phyloP scores from a whole-genome alignment of 2,113 vertebrate species.

The Sphyrna mokarran region DNA sequence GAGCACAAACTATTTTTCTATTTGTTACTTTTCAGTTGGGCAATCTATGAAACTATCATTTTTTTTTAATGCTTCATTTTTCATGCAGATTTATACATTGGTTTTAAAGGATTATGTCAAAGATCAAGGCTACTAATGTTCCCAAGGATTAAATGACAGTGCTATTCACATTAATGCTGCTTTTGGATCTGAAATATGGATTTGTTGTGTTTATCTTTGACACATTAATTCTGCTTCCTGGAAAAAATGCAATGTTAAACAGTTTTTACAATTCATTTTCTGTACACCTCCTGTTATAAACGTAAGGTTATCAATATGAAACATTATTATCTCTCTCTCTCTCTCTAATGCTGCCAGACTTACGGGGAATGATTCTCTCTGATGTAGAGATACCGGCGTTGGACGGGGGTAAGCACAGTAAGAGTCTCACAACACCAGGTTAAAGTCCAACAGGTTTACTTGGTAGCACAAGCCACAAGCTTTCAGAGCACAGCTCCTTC shows the following conservation, averaged over 20 bases:
- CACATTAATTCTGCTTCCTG: background rate
- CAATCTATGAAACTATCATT: background rate
- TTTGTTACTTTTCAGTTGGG: background rate
- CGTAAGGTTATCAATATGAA: background rate
- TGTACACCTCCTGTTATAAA: background rate
- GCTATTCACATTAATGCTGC: background rate
- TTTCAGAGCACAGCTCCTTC: no score
- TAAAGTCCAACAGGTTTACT: no score
- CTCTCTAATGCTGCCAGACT: no score
- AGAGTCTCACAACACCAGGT: no score
- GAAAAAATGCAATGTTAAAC: background rate
- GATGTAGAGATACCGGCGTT: no score
- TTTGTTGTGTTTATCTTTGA: background rate
- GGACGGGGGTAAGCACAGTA: no score
- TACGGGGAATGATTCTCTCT: no score
- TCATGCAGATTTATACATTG: background rate
- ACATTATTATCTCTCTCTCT: background rate
- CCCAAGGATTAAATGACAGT: background rate
- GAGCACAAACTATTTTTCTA: background rate
- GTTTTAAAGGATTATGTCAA: constrained; percentile 4
- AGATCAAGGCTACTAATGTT: background rate
- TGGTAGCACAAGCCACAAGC: no score
- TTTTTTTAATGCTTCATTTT: background rate
- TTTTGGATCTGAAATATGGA: background rate
- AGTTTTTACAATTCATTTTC: background rate